Conservation (phyloP, 1,140 invertebrate genomes). For the Rhyzopertha dominica region DNA sequence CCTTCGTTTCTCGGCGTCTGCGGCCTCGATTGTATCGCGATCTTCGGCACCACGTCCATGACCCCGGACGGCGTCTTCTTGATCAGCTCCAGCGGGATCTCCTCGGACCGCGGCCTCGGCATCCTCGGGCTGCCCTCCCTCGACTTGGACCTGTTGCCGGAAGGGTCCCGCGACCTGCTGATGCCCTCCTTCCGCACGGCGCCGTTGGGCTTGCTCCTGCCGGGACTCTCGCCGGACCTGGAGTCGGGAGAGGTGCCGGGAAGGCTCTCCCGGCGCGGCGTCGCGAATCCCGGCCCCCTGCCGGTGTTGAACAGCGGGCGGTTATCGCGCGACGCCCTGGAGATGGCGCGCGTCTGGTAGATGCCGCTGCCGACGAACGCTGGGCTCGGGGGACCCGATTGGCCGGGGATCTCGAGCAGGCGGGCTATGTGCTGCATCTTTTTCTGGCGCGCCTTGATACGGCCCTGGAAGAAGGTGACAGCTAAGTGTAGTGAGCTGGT, state of each 20-base stretch:
- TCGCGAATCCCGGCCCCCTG: conserved; percentile 65
- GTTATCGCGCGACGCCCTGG: conserved; percentile 53
- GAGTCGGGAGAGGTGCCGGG: conserved; percentile 40
- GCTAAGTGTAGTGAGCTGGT: too few relatives aligned
- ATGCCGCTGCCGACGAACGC: conserved; percentile 40
- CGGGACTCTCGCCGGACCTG: too few relatives aligned
- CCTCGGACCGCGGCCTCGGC: conserved; percentile 70
- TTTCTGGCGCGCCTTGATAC: conserved; percentile 89
- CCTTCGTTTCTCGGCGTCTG: conserved; percentile 38
- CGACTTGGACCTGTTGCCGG: conserved; percentile 50
- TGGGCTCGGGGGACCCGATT: conserved; percentile 52
- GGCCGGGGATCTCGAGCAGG: conserved; percentile 76
- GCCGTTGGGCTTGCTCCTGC: conserved; percentile 33
- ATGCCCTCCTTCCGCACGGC: conserved; percentile 13
- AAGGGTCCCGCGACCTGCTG: conserved; percentile 36
- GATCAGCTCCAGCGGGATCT: conserved; percentile 72
- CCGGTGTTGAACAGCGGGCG: conserved; percentile 56
- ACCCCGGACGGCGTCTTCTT: conserved; percentile 45
- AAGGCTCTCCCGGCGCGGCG: conserved; percentile 53
- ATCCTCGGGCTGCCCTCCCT: conserved; percentile 66
- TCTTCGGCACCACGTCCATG: conserved; percentile 44
- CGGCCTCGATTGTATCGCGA: conserved; percentile 39
- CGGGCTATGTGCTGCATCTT: conserved; percentile 94
- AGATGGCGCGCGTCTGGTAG: conserved; percentile 38
- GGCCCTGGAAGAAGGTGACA: conserved; percentile 59